Base-by-base conservation (phyloP, 92 coral and sea anemone genomes). In the Phenganax marumi region DNA sequence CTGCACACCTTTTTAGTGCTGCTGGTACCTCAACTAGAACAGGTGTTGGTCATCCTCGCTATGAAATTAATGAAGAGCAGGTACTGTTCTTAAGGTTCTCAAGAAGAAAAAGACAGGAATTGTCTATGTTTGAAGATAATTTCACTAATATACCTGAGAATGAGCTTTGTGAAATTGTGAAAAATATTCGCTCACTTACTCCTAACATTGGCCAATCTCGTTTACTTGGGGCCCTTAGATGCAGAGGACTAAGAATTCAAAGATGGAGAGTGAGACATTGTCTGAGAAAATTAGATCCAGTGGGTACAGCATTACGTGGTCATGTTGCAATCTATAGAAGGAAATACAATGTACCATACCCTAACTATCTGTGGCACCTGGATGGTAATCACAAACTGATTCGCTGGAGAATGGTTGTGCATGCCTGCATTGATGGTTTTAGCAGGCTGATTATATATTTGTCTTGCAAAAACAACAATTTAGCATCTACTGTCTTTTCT, bases 261-360 rank as follows among this genome's bases (percentile, higher is more conserved):
- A 61, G 81, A 8, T 76, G 69, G 81, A 76, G 69, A 54, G 81
- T 76, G 21, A 65, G 81, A 17, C 11, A 76, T 10, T 56, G 62
- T 33, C 69, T 76, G 12, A 12, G 49, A 3, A 54, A 55, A 54
- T 9, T 76, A 11, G 68, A 53, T 12, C 68, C 81, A n/a, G 68
- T 54, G 46, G 81, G 81, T 61, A 76, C 81, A 22, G 81, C 81
- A 76, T 65, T 76, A 50, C 81, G 68, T 17, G 62, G 81, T 61
- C 62, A 76, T 10, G 50, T 26, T 13, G 50, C 68, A 19, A 54
- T 76, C 48, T 76, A 76, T 54, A 47, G 81, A 8, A 76, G 81
- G 54, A 76, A 76, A 65, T 76, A 55, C 65, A 8, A 54, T 26
- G 81, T 54, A 8, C 81, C 81, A 12, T 55, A 50, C 81, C 81